Percentiles rank a stretch among this genome's conserved stretches.
Conservation (phyloP, 1,140 invertebrate species). For the Sesamia nonagrioides region DNA sequence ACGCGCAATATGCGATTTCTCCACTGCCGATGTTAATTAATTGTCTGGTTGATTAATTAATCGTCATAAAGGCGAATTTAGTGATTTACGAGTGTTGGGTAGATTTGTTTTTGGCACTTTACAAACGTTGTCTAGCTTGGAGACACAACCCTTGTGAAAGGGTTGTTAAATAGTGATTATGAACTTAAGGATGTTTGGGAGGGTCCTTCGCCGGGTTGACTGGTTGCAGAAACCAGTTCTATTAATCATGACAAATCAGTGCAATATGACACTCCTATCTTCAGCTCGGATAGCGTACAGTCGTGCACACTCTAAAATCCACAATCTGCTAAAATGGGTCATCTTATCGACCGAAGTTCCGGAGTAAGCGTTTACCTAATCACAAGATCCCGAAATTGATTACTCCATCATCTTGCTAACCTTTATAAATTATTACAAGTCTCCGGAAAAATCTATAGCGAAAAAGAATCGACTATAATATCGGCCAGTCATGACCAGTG, state of each 20-base stretch:
- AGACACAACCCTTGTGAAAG: constrained; percentile 2
- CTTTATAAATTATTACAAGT: constrained; percentile 37
- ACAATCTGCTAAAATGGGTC: too few relatives aligned
- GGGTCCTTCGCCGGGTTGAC: neutral
- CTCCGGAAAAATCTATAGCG: constrained; percentile 21
- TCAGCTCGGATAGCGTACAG: too few relatives aligned
- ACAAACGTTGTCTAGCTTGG: neutral
- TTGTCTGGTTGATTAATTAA: constrained; percentile 37
- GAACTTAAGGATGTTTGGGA: neutral
- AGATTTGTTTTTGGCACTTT: constrained; percentile 18
- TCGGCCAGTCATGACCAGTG: constrained; percentile 17
- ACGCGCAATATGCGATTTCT: constrained; percentile 40
- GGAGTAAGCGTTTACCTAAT: neutral
- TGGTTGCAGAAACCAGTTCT: neutral
- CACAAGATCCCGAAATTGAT: constrained; percentile 24
- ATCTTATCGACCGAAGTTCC: neutral
- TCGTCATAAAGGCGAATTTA: constrained; percentile 36
- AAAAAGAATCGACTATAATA: constrained; percentile 25
- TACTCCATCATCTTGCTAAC: constrained; percentile 1
- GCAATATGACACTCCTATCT: too few relatives aligned
- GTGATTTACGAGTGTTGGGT: constrained; percentile 37
- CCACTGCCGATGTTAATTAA: constrained; percentile 37
- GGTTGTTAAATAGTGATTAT: constrained; percentile 8
- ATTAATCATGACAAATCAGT: too few relatives aligned
- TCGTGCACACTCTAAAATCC: too few relatives aligned